A percentile compares a stretch with the other conserved stretches of the same genome.
Conservation (phyloP, 2,797 vertebrate genomes). For the Pangasius larnaudii region DNA sequence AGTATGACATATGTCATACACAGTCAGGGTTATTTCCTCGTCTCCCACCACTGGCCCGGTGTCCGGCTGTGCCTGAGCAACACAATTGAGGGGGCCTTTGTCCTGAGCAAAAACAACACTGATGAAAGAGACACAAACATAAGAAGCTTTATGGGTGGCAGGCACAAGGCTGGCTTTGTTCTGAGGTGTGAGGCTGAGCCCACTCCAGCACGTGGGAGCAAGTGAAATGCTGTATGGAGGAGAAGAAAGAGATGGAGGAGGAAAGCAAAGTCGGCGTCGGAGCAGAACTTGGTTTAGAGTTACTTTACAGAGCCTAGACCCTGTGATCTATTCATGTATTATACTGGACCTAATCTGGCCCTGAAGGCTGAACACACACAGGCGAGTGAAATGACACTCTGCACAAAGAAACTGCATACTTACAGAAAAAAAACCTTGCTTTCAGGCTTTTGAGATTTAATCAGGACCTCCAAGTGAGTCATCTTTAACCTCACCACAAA, state of each 20-base stretch:
- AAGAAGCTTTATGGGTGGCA: slow-evolving; percentile 51
- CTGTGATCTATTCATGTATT: slow-evolving; percentile 41
- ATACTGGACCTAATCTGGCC: slow-evolving; percentile 33
- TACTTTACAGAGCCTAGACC: slow-evolving; percentile 43
- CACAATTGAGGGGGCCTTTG: slow-evolving; percentile 55
- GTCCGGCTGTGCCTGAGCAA: slow-evolving; percentile 33
- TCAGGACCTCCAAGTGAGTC: too few species aligned
- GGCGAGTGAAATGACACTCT: not conserved
- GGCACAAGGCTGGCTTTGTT: slow-evolving; percentile 55
- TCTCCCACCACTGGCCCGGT: slow-evolving; percentile 2
- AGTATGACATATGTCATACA: not conserved
- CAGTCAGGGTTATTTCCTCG: not conserved
- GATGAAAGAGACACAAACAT: slow-evolving; percentile 47
- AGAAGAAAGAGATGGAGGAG: slow-evolving; percentile 21
- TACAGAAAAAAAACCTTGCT: not conserved
- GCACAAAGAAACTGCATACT: slow-evolving; percentile 3
- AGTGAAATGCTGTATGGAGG: slow-evolving; percentile 14
- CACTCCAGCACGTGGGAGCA: slow-evolving; percentile 19
- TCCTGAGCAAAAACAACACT: slow-evolving; percentile 52
- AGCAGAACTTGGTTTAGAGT: slow-evolving; percentile 33
- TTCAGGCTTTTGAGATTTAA: not conserved
- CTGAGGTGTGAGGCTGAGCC: slow-evolving; percentile 35
- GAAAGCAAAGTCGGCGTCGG: slow-evolving; percentile 33
- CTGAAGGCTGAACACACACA: slow-evolving; percentile 40
- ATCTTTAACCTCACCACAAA: not conserved